These are phyloP conservation scores for Ceratina calcarata DNA, from an alignment of 1,140 invertebrate genomes.

Conservation along the genomic window DNA sequence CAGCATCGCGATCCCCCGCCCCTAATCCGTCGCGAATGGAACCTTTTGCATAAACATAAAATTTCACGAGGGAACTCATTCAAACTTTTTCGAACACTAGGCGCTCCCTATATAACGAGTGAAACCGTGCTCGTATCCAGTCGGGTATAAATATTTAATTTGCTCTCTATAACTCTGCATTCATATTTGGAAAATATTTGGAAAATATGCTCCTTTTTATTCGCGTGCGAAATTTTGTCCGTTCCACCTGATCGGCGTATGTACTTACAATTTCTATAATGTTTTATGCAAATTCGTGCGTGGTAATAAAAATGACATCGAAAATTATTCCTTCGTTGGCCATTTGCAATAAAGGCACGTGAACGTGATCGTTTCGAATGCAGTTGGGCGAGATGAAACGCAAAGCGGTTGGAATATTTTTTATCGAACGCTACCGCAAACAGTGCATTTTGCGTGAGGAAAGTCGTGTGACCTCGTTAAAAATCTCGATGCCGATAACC, in stretches of 20 bases:
- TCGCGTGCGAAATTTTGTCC: no score
- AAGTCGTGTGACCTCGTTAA: not conserved
- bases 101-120: not conserved
- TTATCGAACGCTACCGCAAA: not conserved
- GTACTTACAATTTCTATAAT: no score
- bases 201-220: not conserved
- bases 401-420: not conserved
- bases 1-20: not conserved
- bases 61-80: not conserved
- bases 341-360: not conserved
- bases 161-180: no score
- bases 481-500: not conserved
- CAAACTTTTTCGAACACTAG: not conserved
- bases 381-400: not conserved
- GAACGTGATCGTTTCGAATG: no score
- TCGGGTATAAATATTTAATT: not conserved
- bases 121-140: not conserved
- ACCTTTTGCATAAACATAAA: slow-evolving; percentile 12
- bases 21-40: not conserved
- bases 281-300: not conserved
- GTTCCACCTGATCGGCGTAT: not conserved
- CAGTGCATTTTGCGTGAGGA: not conserved
- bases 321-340: not conserved
- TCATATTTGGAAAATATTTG: no score
- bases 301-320: not conserved